These are phyloP conservation scores for Archips xylosteana DNA, from an alignment of 2,888 invertebrate species.

Conservation along the genomic window DNA sequence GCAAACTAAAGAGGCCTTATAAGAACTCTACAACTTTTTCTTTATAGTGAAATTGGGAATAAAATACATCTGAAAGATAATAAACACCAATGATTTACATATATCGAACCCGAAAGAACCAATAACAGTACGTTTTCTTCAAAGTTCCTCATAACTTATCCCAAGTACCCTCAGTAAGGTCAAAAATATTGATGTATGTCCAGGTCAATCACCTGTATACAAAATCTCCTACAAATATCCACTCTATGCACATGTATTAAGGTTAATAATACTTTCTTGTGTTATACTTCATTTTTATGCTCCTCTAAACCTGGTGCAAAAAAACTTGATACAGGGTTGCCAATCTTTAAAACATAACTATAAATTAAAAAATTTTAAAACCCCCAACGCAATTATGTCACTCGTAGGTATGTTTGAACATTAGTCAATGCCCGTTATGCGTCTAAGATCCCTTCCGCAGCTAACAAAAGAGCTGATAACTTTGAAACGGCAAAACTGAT, in stretches of 20 bases:
- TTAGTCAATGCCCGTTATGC: too few relatives aligned
- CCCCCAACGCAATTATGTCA: too few relatives aligned
- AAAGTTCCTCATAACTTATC: not conserved
- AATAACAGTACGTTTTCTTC: not conserved
- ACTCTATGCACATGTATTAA: not conserved
- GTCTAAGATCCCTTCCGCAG: too few relatives aligned
- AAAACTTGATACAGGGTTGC: conserved; percentile 10
- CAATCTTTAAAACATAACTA: too few relatives aligned
- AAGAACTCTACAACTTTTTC: too few relatives aligned
- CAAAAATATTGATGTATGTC: not conserved
- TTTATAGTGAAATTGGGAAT: too few relatives aligned
- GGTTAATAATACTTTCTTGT: not conserved
- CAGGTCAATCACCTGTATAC: conserved; percentile 1
- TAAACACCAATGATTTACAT: not conserved
- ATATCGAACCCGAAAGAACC: not conserved
- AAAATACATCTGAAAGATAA: not conserved
- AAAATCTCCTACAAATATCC: not conserved
- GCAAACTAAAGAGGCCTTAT: too few relatives aligned
- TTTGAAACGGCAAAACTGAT: too few relatives aligned
- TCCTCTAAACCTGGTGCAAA: not conserved
- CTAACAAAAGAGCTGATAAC: too few relatives aligned
- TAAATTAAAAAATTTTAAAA: too few relatives aligned
- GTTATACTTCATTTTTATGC: not conserved
- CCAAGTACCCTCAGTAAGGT: conserved; percentile 3
- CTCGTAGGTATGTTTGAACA: too few relatives aligned